These are phyloP conservation scores for Parazoanthus atlanticus DNA, from an alignment of 92 coral and sea anemone genomes.

Conservation along the genomic window DNA sequence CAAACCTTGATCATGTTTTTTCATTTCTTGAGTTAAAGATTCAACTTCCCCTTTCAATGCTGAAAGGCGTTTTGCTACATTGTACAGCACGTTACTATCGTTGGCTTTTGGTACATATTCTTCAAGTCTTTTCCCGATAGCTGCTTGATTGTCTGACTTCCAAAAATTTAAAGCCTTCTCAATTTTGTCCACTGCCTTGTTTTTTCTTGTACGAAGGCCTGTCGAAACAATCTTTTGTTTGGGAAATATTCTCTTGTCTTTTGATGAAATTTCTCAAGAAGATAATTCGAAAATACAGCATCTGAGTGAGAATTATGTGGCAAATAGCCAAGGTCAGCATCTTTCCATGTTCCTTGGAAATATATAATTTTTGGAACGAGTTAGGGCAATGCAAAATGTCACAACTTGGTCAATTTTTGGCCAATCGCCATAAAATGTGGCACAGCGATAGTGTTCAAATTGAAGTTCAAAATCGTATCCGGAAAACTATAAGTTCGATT, in stretches of 20 bases:
- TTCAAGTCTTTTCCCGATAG: conserved; percentile 52
- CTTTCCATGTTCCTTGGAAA: too few relatives aligned
- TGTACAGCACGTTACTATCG: conserved; percentile 49
- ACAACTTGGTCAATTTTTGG: too few relatives aligned
- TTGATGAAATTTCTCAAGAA: conserved; percentile 52
- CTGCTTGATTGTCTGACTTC: conserved; percentile 60
- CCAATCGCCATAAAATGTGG: too few relatives aligned
- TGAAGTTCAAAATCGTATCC: too few relatives aligned
- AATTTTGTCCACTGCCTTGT: conserved; percentile 58
- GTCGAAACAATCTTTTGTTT: conserved; percentile 51
- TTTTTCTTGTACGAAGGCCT: conserved; percentile 63
- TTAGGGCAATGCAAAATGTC: too few relatives aligned
- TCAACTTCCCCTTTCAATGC: conserved; percentile 20
- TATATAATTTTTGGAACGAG: too few relatives aligned
- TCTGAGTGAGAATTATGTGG: not conserved
- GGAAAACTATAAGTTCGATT: too few relatives aligned
- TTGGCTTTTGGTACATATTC: conserved; percentile 57
- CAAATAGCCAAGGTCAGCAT: too few relatives aligned
- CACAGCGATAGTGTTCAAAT: too few relatives aligned
- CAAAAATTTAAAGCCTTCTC: conserved; percentile 44
- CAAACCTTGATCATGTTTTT: conserved; percentile 46
- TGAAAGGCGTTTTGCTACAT: conserved; percentile 39
- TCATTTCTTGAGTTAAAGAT: conserved; percentile 36
- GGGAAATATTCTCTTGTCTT: conserved; percentile 36
- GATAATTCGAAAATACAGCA: conserved; percentile 46